Percentiles rank a stretch among this genome's conserved stretches.
Conservation (phyloP, 2,888 invertebrate species). For the Eucera pruinosa region DNA sequence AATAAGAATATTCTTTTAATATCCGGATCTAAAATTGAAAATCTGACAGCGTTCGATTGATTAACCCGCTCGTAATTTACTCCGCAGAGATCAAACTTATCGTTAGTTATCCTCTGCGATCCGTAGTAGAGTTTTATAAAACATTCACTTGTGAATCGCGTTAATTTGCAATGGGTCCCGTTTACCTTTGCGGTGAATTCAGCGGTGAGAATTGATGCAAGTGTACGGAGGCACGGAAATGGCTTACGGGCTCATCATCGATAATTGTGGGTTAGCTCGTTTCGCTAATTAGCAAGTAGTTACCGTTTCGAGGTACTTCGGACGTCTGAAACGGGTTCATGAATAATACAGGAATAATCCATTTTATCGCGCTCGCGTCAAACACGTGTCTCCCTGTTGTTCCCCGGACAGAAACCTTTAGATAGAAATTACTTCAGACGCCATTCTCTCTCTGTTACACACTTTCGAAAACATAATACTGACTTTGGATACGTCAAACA, state of each 20-base stretch:
- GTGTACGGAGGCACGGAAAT: conserved; percentile 14
- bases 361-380: neutral
- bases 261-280: conserved; percentile 9
- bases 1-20: too few species aligned
- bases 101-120: too few species aligned
- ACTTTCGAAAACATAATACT: too few species aligned
- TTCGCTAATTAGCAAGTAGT: conserved; percentile 45
- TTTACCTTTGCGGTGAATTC: neutral
- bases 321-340: conserved; percentile 20
- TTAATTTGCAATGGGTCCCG: too few species aligned
- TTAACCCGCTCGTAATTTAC: too few species aligned
- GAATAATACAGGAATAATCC: conserved; percentile 17
- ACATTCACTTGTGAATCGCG: too few species aligned
- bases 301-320: conserved; percentile 18
- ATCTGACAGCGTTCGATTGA: too few species aligned
- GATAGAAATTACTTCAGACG: neutral
- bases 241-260: conserved; percentile 24
- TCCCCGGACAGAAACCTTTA: neutral
- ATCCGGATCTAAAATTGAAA: too few species aligned
- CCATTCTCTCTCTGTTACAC: too few species aligned
- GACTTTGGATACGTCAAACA: neutral
- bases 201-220: conserved; percentile 15
- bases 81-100: too few species aligned
- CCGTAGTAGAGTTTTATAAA: too few species aligned
- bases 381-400: conserved; percentile 1